A percentile compares a stretch with the other conserved stretches of the same genome.
These are phyloP conservation scores for Delichon dasypus DNA, from an alignment of 2,797 vertebrate genomes.

Conservation along the genomic window DNA sequence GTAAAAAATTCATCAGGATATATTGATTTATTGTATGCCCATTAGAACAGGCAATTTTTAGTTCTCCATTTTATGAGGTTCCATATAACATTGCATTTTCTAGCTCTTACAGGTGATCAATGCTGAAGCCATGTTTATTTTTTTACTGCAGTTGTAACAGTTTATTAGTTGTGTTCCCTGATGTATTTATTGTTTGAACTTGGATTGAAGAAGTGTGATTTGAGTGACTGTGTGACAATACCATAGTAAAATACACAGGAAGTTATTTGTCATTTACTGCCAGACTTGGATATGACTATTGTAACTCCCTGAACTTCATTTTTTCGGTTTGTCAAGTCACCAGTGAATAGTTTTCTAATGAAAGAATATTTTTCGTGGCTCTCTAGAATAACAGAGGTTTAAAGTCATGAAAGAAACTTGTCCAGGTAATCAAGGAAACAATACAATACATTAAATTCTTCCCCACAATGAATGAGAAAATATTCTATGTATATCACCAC, in stretches of 20 bases:
- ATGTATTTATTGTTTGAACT: neutral
- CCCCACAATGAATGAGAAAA: neutral
- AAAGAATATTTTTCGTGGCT: neutral
- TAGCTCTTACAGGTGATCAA: neutral
- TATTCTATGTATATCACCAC: neutral
- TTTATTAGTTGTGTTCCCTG: neutral
- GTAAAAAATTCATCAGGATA: neutral
- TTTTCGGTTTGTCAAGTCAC: neutral
- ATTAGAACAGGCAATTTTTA: neutral
- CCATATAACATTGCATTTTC: neutral
- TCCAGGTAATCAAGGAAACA: neutral
- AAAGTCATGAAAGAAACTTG: neutral
- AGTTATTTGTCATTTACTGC: neutral
- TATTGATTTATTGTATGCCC: neutral
- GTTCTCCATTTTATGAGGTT: neutral
- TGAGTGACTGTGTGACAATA: neutral
- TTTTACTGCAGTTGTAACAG: neutral
- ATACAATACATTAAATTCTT: neutral
- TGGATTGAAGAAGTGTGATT: neutral
- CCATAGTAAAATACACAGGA: neutral
- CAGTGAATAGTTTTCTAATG: neutral
- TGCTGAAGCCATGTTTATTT: neutral
- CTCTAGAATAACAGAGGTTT: neutral
- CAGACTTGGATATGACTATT: neutral
- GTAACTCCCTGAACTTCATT: neutral